Percentiles rank a stretch among this genome's conserved stretches.
Conservation (phyloP, 2,797 vertebrate genomes). For the Arnoldichthys spilopterus region DNA sequence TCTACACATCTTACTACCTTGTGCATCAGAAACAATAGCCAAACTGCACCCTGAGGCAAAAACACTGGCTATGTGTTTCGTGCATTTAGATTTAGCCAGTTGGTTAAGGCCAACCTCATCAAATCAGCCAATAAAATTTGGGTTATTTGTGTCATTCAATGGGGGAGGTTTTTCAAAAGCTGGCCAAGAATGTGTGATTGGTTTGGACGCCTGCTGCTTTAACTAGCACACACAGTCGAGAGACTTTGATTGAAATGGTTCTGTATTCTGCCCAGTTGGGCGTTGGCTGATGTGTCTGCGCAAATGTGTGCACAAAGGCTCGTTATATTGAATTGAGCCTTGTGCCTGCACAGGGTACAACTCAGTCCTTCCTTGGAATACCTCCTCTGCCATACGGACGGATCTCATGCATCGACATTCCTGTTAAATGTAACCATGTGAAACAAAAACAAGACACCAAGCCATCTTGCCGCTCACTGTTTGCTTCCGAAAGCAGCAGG, state of each 20-base stretch:
- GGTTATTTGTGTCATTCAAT: conserved; percentile 27
- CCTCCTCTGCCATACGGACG: not conserved
- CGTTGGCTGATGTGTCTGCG: not conserved
- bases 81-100: not conserved
- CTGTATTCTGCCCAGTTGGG: not conserved
- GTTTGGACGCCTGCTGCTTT: conserved; percentile 28
- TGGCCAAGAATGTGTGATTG: conserved; percentile 20
- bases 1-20: not conserved
- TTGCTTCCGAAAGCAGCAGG: not conserved
- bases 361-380: not conserved
- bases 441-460: not conserved
- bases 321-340: conserved; percentile 2
- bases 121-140: conserved; percentile 31
- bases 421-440: not conserved
- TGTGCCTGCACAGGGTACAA: not conserved
- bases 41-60: not conserved
- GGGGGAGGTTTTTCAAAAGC: conserved; percentile 18
- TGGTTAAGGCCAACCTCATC: conserved; percentile 12
- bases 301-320: not conserved
- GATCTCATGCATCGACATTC: not conserved
- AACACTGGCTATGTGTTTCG: not conserved
- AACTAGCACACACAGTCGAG: not conserved
- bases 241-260: conserved; percentile 24
- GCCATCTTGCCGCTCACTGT: not conserved
- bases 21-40: not conserved